These are phyloP conservation scores for Brachypterus glaber DNA, from an alignment of 2,888 invertebrate species.

Conservation along the genomic window DNA sequence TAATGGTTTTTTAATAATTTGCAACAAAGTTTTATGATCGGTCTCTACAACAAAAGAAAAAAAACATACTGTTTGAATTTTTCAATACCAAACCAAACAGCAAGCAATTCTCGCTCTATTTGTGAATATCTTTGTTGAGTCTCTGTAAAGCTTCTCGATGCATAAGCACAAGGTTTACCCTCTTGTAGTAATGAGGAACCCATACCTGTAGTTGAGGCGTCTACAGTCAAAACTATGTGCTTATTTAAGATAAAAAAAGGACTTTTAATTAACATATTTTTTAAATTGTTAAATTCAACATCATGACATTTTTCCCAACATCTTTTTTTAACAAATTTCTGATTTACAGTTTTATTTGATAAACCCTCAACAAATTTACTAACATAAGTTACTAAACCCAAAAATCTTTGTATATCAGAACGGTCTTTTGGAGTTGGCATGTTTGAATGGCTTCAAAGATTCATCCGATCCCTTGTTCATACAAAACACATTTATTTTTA, in stretches of 20 bases:
- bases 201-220: neutral
- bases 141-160: neutral
- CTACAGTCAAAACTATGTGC: neutral
- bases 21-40: conserved; percentile 15
- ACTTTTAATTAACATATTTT: conserved; percentile 9
- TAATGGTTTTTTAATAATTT: conserved; percentile 14
- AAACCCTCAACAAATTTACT: conserved; percentile 18
- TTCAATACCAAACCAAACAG: neutral
- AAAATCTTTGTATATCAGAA: conserved; percentile 24
- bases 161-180: neutral
- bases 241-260: conserved; percentile 5
- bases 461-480: conserved; percentile 18
- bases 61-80: neutral
- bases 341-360: conserved; percentile 13
- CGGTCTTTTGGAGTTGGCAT: conserved; percentile 22
- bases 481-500: conserved; percentile 10
- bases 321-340: conserved; percentile 13
- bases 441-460: conserved; percentile 11
- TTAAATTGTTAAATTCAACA: conserved; percentile 4
- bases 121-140: no score
- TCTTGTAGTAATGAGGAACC: neutral
- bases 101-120: no score
- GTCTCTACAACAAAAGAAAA: conserved; percentile 16
- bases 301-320: conserved; percentile 4
- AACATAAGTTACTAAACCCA: conserved; percentile 27